Base-by-base conservation (phyloP, 2,113 vertebrate species). In the Picathartes gymnocephalus region DNA sequence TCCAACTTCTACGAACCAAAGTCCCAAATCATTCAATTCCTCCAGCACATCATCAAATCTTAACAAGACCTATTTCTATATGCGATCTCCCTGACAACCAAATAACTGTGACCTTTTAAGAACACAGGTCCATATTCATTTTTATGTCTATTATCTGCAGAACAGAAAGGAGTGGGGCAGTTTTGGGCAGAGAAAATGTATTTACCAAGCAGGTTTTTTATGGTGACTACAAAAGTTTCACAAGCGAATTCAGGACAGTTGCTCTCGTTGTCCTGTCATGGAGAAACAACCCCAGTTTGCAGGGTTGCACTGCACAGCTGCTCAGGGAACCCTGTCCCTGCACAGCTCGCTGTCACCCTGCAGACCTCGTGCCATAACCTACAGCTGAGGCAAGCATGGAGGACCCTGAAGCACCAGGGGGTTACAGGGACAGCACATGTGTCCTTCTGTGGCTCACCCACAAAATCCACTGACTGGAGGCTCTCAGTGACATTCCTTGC, bases 81-180 rank as follows among this genome's bases (percentile, higher is more conserved):
- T 28, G 66, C 69, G 66, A 21, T 58, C 82, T 95, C 57, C 54
- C 72, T 88, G 74, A 71, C 39, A 70, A 89, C 64, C 51, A 92
- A 92, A 50, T 73, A 97, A 69, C 74, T 44, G 45, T 66, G 81
- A 94, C 88, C 78, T 95, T 95, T 60, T 28, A 76, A 87, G 72
- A 88, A 81, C 66, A 64, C 17, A 47, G n/a, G 81, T 78, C 68
- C 3, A 0, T 74, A 77, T 93, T 93, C 42, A 79, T 86, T 95
- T 93, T 90, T 45, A 95, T 56, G 30, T 51, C 74, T 95, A 50
- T 76, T 88, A 88, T 69, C 83, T 94, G 79, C 68, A 76, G 86
- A 90, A 95, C 60, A 91, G 91, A 92, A 93, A 40, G 50, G 62
- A 94, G 19, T 25, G 42, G 31, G 44, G 40, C 10, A 58, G 44